Evolutionary conservation across 2,888 invertebrate species (phyloP), one percentile per base, ranked within the genome.

Genomic region (Capitulum mitella): DNA sequence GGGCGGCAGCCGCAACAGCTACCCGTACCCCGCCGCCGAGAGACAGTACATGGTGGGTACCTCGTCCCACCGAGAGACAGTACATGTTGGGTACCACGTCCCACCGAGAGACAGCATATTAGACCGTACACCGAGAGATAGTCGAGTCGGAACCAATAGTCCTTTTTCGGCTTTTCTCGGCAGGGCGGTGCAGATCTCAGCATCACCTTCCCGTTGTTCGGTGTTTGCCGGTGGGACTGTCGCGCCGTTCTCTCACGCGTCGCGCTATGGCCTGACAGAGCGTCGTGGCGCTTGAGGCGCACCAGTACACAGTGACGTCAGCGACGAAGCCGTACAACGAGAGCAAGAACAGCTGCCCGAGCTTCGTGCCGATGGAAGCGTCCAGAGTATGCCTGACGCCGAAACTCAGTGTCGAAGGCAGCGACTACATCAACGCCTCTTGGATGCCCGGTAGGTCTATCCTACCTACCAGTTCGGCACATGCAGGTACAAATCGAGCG

Each of bases 241-340:
- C 19, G 51, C 6, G 6, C 19, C 16, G 19, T 51, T 22, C 51
- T 19, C 3, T 22, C 51, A 51, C 16, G 51, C 43, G 51, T 19
- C 22, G 51, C 51, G 51, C 51, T 22, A 16, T 16, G n/a, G n/a
- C 51, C 51, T 22, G 10, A 51, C 19, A 6, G n/a, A 29, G 6
- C 58, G 58, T n/a, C 22, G 58, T 58, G 58, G 82, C 83, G 19
- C 16, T 61, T 10, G 61, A 61, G 61, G 16, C 61, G 16, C 61
- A 22, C 0, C 61, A 61, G 61, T 61, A 61, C 61, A 32, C 32
- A 19, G 61, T 61, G 19, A 22, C 22, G 10, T 61, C 32, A 1
- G 61, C 61, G 10, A 32, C 14, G 12, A 16, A 61, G 32, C 61
- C 61, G 61, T 61, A 32, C 32, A 61, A 61, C 32, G 32, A 61